Percentiles rank a stretch among this genome's conserved stretches.
phyloP scores from a whole-genome alignment of 2,113 vertebrate genomes.

The Oxyura jamaicensis region DNA sequence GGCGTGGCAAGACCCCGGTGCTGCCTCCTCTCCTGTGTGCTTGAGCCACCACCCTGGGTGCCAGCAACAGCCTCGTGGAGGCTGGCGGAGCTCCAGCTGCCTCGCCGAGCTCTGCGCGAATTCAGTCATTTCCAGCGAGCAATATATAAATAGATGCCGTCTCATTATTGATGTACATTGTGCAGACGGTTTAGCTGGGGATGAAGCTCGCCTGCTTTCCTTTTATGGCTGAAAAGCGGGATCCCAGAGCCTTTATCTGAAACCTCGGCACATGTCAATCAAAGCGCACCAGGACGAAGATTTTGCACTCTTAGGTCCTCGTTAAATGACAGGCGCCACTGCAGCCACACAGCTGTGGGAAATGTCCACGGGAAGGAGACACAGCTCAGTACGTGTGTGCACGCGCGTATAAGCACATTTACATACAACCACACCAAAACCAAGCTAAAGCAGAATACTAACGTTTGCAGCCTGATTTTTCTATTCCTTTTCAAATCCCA shows the following conservation, averaged over 20 bases:
- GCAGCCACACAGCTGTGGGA: not conserved
- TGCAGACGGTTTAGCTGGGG: constrained; percentile 11
- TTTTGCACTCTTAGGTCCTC: not conserved
- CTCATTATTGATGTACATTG: constrained; percentile 34
- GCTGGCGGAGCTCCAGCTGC: constrained; percentile 19
- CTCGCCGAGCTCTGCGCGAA: constrained; percentile 13
- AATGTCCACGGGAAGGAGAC: not conserved
- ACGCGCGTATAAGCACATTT: not conserved
- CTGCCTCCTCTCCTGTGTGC: not conserved
- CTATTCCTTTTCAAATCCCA: not conserved
- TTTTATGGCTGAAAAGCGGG: constrained; percentile 33
- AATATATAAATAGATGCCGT: constrained; percentile 34
- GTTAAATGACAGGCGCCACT: not conserved
- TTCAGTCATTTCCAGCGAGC: constrained; percentile 38
- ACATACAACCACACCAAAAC: not conserved
- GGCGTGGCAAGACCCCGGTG: constrained; percentile 22
- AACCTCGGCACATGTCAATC: not conserved
- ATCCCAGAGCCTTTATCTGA: constrained; percentile 10
- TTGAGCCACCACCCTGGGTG: not conserved
- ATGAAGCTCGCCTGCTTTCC: constrained; percentile 22
- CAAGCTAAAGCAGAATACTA: not conserved
- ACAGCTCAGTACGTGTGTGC: not conserved
- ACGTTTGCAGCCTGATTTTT: not conserved
- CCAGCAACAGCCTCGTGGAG: constrained; percentile 40
- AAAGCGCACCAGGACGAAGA: not conserved